phyloP scores from a whole-genome alignment of 2,797 vertebrate genomes.

The Amphiprion clarkii region DNA sequence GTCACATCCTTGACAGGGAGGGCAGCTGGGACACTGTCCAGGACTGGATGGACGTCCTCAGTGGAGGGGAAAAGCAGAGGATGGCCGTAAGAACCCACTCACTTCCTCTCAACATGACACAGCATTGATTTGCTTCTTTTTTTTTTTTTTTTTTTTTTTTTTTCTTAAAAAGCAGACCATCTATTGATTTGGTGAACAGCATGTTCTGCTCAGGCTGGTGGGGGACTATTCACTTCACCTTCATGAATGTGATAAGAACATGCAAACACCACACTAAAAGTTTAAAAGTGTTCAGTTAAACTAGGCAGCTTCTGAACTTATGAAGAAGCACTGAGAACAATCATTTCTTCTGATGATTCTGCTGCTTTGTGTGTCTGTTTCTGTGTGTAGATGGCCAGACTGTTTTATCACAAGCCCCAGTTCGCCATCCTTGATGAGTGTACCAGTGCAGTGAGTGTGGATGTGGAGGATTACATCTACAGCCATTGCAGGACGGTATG shows the following conservation, averaged over 20 bases:
- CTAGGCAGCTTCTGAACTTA: no score
- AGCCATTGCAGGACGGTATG: constrained; percentile 94
- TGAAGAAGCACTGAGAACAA: no score
- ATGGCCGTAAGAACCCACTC: constrained; percentile 90
- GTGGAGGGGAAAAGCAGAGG: constrained; percentile 98
- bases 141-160: no score
- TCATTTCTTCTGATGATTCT: no score
- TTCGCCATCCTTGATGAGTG: constrained; percentile 99
- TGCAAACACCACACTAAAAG: no score
- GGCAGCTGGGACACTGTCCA: constrained; percentile 94
- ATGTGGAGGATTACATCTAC: constrained; percentile 98
- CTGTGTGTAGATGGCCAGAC: constrained; percentile 92
- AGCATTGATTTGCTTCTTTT: not conserved
- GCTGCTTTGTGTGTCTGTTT: constrained; percentile 14
- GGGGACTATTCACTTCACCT: no score
- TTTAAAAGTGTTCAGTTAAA: no score
- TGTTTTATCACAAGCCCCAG: constrained; percentile 99
- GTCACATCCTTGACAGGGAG: constrained; percentile 95
- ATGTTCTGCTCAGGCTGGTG: no score
- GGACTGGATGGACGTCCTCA: constrained; percentile 99
- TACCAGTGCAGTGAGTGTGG: constrained; percentile 97
- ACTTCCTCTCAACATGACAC: no score
- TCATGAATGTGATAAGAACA: no score
- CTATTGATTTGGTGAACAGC: no score
- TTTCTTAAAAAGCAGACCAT: no score